These are phyloP conservation scores for Conus betulinus DNA, from an alignment of 1,140 invertebrate genomes.

Conservation along the genomic window DNA sequence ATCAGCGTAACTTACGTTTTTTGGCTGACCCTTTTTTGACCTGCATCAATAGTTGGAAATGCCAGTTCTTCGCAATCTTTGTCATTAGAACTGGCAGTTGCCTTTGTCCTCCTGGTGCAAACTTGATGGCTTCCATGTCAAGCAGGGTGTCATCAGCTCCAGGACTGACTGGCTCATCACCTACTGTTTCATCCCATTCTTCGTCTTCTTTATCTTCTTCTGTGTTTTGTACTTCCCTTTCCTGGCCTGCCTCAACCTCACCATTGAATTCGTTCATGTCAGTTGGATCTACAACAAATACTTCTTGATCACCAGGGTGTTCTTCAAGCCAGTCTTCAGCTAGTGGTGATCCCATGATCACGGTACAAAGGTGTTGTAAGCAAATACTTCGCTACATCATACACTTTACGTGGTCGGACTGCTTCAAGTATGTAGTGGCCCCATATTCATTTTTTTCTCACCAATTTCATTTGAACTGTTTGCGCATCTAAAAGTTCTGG, in stretches of 20 bases:
- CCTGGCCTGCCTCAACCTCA: neutral
- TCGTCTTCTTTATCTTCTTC: neutral
- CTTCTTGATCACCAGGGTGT: too few species aligned
- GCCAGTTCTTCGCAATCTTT: constrained; percentile 8
- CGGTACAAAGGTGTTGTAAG: too few species aligned
- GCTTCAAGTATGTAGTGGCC: neutral
- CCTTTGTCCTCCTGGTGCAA: neutral
- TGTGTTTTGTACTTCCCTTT: neutral
- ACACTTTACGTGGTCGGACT: neutral
- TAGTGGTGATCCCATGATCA: too few species aligned
- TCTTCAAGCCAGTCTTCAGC: too few species aligned
- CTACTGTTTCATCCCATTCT: neutral
- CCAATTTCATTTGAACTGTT: neutral
- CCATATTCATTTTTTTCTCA: neutral
- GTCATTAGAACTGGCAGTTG: neutral
- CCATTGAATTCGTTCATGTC: too few species aligned
- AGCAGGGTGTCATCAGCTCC: neutral
- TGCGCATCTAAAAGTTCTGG: neutral
- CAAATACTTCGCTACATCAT: neutral
- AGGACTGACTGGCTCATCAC: neutral
- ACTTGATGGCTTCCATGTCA: neutral
- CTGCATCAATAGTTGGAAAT: neutral
- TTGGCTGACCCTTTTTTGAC: neutral
- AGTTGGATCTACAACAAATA: too few species aligned
- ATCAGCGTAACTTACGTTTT: neutral